A percentile compares a stretch with the other conserved stretches of the same genome.
These are phyloP conservation scores for Pitangus sulphuratus DNA, from an alignment of 2,797 vertebrate genomes.

Conservation along the genomic window DNA sequence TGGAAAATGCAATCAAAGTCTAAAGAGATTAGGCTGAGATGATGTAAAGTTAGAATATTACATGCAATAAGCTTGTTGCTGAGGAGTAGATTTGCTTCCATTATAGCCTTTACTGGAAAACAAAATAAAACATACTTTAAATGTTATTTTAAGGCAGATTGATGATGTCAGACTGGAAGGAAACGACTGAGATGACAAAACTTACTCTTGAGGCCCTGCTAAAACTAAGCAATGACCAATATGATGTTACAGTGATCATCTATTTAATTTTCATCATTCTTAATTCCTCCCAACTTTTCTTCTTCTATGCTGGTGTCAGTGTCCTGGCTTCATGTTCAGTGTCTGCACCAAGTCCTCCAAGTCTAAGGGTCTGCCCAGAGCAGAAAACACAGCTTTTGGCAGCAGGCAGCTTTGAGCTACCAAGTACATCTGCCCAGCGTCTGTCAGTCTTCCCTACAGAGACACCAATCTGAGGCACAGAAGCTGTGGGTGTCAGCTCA, in stretches of 20 bases:
- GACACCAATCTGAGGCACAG: fast-evolving
- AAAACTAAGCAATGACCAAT: not conserved
- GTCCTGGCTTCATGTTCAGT: not conserved
- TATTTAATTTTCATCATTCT: not conserved
- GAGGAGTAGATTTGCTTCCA: conserved; percentile 9
- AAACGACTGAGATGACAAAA: not conserved
- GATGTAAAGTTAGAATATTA: conserved; percentile 36
- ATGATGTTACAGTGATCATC: not conserved
- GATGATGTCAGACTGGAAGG: not conserved
- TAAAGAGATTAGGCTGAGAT: conserved; percentile 26
- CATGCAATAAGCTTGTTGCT: conserved; percentile 3
- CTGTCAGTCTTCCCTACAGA: not conserved
- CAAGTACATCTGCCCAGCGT: not conserved
- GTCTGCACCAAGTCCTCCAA: not conserved
- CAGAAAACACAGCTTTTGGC: not conserved
- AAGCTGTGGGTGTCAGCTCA: not conserved
- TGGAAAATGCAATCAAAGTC: conserved; percentile 46
- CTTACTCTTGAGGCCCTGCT: not conserved
- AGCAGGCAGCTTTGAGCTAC: not conserved
- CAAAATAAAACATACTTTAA: not conserved
- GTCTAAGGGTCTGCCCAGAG: not conserved
- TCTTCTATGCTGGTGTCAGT: not conserved
- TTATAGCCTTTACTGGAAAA: conserved; percentile 4
- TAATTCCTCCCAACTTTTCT: not conserved
- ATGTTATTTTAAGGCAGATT: conserved; percentile 17